phyloP scores from a whole-genome alignment of 2,888 invertebrate genomes.

The Drosophila prostipennis region DNA sequence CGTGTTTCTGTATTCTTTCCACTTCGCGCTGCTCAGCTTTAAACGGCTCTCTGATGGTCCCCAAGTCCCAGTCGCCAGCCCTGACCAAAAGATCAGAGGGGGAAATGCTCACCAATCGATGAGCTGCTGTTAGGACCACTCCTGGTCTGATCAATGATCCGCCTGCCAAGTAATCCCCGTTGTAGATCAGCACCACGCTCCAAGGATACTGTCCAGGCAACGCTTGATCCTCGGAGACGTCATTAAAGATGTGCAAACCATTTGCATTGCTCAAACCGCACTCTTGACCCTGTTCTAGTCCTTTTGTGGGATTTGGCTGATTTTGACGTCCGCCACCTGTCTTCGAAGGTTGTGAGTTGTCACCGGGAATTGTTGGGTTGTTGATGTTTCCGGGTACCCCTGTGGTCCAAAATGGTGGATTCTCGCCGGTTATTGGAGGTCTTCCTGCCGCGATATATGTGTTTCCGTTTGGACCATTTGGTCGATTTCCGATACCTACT shows the following conservation, averaged over 20 bases:
- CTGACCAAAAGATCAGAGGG: background rate
- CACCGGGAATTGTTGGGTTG: no score
- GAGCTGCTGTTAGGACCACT: slow-evolving; percentile 1
- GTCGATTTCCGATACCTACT: no score
- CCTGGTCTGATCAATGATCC: background rate
- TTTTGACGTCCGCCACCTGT: background rate
- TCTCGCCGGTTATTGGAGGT: no score
- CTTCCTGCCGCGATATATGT: no score
- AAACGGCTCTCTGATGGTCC: background rate
- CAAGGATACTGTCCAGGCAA: background rate
- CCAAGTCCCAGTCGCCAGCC: background rate
- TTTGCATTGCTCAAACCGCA: slow-evolving; percentile 1
- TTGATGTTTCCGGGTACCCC: no score
- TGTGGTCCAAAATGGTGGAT: no score
- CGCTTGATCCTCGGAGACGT: background rate
- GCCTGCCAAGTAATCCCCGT: background rate
- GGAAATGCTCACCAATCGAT: background rate
- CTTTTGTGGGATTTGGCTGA: background rate
- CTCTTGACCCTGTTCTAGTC: background rate
- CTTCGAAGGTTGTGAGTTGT: background rate
- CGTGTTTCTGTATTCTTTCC: background rate
- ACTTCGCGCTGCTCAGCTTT: background rate
- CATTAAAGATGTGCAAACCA: background rate
- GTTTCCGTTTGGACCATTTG: no score
- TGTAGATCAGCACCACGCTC: background rate